A percentile compares a stretch with the other conserved stretches of the same genome.
Evolutionary conservation across 2,888 invertebrate genomes (phyloP).

Genomic region (Tachina lurida): DNA sequence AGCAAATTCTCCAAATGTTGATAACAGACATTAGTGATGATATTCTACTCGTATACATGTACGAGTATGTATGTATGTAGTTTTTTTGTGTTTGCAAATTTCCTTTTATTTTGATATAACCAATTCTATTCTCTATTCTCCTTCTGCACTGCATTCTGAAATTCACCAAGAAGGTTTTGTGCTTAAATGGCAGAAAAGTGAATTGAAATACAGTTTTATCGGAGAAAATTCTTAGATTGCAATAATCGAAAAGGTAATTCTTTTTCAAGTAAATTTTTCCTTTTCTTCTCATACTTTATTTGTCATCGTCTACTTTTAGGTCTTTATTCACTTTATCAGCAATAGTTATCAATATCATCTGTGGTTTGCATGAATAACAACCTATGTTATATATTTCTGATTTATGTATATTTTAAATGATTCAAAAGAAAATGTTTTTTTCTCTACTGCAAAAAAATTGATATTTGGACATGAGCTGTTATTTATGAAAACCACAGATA

Average conservation of each 20-base stretch:
- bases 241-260: constrained; percentile 55
- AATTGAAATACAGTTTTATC: constrained; percentile 52
- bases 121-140: neutral
- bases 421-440: too few relatives aligned
- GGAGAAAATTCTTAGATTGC: constrained; percentile 62
- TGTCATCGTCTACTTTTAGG: neutral
- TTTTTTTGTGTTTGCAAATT: constrained; percentile 47
- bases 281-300: neutral
- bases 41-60: constrained; percentile 30
- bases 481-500: too few relatives aligned
- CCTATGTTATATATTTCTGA: too few relatives aligned
- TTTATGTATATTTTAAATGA: too few relatives aligned
- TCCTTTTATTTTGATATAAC: constrained; percentile 37
- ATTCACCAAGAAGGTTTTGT: constrained; percentile 27
- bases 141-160: neutral
- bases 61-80: too few relatives aligned
- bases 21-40: constrained; percentile 58
- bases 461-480: too few relatives aligned
- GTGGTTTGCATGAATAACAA: neutral
- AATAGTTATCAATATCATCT: constrained; percentile 27
- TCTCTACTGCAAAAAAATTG: too few relatives aligned
- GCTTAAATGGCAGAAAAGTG: constrained; percentile 53
- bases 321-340: constrained; percentile 47
- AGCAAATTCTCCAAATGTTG: constrained; percentile 56
- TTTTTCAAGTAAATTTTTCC: constrained; percentile 30